Base-by-base conservation (phyloP, 2,888 invertebrate species). In the Bhutanitis thaidina region DNA sequence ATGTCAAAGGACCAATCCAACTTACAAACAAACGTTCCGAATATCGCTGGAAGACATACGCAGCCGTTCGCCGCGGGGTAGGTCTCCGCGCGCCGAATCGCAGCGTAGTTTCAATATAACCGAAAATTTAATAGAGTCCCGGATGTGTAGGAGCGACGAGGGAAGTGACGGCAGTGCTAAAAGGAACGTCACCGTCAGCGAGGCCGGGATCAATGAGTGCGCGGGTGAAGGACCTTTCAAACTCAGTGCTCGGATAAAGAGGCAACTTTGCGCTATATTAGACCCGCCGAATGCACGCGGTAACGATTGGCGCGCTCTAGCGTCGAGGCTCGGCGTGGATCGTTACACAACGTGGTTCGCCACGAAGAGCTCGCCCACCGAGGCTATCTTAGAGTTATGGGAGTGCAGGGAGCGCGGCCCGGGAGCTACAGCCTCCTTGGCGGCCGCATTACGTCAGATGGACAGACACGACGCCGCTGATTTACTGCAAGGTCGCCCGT, bases 311-410 rank as follows among this genome's bases (percentile, higher is more conserved):
- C 92, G 98, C 61, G 95, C 97, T 91, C 88, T 99, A 61, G 98
- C 98, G n/a, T 94, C 96, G 72, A 93, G 95, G 71, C 92, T 99
- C 47, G 94, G 95, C 67, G 97, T 98, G 51, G 97, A 98, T 90
- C 94, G 98, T 74, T 98, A 98, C 80, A 97, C 98, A 59, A 97
- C 97, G 74, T 98, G 96, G 91, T 98, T 99, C 76, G 98, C 98
- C 53, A 97, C 98, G 15, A 98, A 98, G 86, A 93, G 96, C 55
- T 98, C 98, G 63, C 99, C 99, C 9, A 98, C 98, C 8, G 98
- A 98, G 78, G 96, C 97, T 79, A 97, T 98, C 67, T 90, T 98
- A 61, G 97, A 98, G 82, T 83, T 98, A 64, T 98, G 98, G 98
- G 98, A 98, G 81, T 97, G 98, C 43, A 91, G 97, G 59, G 94